Evolutionary conservation across 2,888 invertebrate species (phyloP).

Genomic region (Leptothorax acervorum): DNA sequence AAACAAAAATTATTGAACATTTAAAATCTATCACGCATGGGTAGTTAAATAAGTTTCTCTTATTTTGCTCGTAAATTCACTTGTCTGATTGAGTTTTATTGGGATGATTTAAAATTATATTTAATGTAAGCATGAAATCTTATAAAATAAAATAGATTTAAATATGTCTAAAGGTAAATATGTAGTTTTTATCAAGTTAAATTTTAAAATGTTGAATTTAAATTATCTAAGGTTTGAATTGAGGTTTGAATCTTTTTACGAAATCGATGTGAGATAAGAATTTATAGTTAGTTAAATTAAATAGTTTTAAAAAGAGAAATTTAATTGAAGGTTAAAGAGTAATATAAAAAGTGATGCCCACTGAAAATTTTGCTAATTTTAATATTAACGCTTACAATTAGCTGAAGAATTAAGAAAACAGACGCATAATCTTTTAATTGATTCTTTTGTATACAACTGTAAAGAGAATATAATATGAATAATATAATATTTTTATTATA

Average conservation of each 20-base stretch:
- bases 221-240: not conserved
- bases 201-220: not conserved
- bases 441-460: not conserved
- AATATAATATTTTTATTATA: not conserved
- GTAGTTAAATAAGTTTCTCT: not conserved
- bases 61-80: not conserved
- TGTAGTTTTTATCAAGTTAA: not conserved
- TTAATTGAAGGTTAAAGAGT: not conserved
- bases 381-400: not conserved
- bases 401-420: not conserved
- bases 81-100: not conserved
- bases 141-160: not conserved
- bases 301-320: not conserved
- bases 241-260: not conserved
- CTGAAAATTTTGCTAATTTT: not conserved
- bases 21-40: not conserved
- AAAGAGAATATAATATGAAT: not conserved
- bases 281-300: not conserved
- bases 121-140: not conserved
- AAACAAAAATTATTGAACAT: not conserved
- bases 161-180: not conserved
- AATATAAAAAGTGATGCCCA: not conserved
- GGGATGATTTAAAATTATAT: not conserved
- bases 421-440: not conserved
- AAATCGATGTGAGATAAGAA: not conserved